Evolutionary conservation across 2,797 vertebrate species (phyloP).

Genomic region (Coregonus suidteri): DNA sequence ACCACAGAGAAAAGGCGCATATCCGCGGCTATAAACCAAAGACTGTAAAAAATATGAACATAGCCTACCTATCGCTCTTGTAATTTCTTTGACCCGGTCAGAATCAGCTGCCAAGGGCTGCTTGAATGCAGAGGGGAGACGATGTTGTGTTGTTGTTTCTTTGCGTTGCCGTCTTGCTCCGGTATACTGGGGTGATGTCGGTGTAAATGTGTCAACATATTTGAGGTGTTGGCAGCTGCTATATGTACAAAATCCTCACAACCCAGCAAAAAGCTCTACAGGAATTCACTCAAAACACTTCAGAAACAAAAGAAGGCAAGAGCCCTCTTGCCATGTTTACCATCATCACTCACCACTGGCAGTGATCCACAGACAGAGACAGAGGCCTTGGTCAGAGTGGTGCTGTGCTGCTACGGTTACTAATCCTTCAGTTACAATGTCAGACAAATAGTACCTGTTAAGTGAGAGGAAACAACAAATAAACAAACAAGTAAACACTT

Average conservation of each 20-base stretch:
- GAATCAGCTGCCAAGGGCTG: no score
- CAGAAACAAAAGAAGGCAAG: conserved; percentile 8
- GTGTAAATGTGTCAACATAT: no score
- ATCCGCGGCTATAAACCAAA: no score
- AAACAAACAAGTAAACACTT: conserved; percentile 27
- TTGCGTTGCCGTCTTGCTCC: no score
- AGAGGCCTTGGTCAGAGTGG: conserved; percentile 1
- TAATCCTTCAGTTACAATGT: conserved; percentile 28
- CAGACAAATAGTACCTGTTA: not conserved
- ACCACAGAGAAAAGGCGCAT: no score
- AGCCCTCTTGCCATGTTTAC: not conserved
- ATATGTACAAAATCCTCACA: not conserved
- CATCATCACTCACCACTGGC: conserved; percentile 21
- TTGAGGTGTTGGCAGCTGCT: no score
- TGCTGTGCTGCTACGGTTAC: conserved; percentile 1
- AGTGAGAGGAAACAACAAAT: conserved; percentile 31
- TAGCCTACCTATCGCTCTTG: no score
- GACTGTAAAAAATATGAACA: no score
- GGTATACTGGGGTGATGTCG: no score
- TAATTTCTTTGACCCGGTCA: no score
- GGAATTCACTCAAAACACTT: conserved; percentile 6
- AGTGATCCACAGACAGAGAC: conserved; percentile 24
- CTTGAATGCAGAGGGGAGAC: no score
- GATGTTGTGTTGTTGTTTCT: no score
- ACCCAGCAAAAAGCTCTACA: not conserved